phyloP scores from a whole-genome alignment of 2,797 vertebrate species.

The Petrocephalus schoutedeni region DNA sequence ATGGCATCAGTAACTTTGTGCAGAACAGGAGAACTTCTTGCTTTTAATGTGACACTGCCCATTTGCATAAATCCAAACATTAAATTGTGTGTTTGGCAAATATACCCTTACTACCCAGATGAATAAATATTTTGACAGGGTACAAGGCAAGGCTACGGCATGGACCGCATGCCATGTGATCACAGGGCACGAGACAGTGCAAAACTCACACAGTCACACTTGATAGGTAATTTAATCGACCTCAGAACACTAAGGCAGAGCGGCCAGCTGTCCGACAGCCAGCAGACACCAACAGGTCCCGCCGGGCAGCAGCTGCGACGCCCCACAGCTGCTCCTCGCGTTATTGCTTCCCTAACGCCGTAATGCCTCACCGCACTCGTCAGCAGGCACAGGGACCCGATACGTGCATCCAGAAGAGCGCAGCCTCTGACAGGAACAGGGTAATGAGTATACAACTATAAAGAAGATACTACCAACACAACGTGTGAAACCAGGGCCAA shows the following conservation, averaged over 20 bases:
- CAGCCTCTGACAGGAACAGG: background rate
- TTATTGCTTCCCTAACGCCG: background rate
- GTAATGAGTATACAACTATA: background rate
- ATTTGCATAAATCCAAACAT: background rate
- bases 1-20: background rate
- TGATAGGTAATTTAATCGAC: background rate
- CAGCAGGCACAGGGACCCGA: background rate
- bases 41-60: background rate
- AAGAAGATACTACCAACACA: background rate
- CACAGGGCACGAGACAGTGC: background rate
- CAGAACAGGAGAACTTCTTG: background rate
- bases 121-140: background rate
- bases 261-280: background rate
- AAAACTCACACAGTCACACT: background rate
- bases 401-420: background rate
- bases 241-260: background rate
- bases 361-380: background rate
- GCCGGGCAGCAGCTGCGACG: background rate
- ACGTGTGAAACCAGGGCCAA: background rate
- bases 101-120: background rate
- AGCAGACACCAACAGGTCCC: background rate
- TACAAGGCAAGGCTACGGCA: no score
- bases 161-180: no score
- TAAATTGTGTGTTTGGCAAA: background rate
- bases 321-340: background rate